These are phyloP conservation scores for Acanthochromis polyacanthus DNA, from an alignment of 2,113 vertebrate species.

Conservation along the genomic window DNA sequence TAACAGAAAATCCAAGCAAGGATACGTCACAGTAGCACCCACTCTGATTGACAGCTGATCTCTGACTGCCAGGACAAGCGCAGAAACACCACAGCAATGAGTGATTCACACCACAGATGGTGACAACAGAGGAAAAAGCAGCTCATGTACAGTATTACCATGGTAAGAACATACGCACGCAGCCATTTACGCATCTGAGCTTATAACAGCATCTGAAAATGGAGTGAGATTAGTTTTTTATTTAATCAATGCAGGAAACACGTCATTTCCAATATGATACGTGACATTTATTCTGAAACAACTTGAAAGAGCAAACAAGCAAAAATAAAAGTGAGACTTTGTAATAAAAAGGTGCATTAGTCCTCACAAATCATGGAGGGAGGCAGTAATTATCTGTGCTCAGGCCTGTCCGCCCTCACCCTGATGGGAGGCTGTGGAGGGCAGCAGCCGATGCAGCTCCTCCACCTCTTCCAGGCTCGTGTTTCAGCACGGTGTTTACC, in stretches of 20 bases:
- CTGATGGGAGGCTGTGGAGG: conserved; percentile 23
- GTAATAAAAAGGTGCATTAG: conserved; percentile 45
- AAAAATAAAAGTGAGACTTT: conserved; percentile 29
- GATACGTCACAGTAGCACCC: conserved; percentile 16
- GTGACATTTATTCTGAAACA: conserved; percentile 14
- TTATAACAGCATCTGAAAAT: background rate
- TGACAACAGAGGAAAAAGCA: conserved; percentile 40
- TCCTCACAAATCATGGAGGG: conserved; percentile 44
- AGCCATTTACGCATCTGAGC: background rate
- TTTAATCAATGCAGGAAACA: background rate
- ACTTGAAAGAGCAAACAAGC: background rate
- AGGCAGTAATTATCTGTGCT: conserved; percentile 53
- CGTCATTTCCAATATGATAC: background rate
- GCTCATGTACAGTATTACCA: conserved; percentile 29
- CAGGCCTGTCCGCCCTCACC: conserved; percentile 27
- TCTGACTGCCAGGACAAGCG: conserved; percentile 37
- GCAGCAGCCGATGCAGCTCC: conserved; percentile 31
- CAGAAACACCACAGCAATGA: conserved; percentile 45
- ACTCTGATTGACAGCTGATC: conserved; percentile 67
- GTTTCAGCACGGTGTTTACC: conserved; percentile 58
- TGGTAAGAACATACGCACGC: background rate
- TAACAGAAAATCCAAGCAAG: conserved; percentile 6
- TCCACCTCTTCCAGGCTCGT: conserved; percentile 48
- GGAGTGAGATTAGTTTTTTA: background rate
- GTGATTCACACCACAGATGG: conserved; percentile 73